phyloP scores from a whole-genome alignment of 2,888 invertebrate species.

The Epinotia bilunana region DNA sequence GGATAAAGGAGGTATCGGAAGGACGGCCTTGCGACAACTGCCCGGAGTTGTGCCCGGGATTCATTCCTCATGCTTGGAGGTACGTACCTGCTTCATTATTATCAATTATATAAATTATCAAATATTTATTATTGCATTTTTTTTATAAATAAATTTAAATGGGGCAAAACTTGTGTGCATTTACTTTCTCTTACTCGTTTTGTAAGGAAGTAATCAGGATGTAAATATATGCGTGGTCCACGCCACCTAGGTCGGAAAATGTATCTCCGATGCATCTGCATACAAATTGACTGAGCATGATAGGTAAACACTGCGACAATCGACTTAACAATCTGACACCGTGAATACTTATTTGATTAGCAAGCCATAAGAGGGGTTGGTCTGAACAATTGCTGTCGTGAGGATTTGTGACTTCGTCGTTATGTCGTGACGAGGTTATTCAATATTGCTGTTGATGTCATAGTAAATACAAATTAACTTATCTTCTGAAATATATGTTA shows the following conservation, averaged over 20 bases:
- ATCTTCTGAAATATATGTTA: too few relatives aligned
- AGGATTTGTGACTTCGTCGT: neutral
- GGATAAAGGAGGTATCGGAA: conserved; percentile 93
- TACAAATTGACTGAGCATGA: conserved; percentile 37
- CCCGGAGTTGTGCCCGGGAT: conserved; percentile 92
- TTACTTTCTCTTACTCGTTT: neutral
- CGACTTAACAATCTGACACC: neutral
- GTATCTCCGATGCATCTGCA: conserved; percentile 35
- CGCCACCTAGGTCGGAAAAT: conserved; percentile 38
- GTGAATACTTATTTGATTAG: neutral
- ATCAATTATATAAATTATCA: too few relatives aligned
- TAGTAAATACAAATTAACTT: too few relatives aligned
- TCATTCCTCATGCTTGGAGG: conserved; percentile 94
- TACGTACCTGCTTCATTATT: conserved; percentile 83
- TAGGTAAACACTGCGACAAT: conserved; percentile 1
- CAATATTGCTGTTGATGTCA: neutral
- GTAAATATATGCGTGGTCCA: conserved; percentile 12
- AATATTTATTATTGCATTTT: neutral
- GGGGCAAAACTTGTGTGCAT: too few relatives aligned
- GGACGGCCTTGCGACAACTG: conserved; percentile 95
- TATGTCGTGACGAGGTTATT: neutral
- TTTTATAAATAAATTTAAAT: too few relatives aligned
- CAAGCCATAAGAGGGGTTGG: neutral
- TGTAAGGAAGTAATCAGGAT: conserved; percentile 29
- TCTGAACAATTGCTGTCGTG: neutral